These are phyloP conservation scores for Arrhopalites spinosus DNA, from an alignment of 2,888 invertebrate genomes.

Conservation along the genomic window DNA sequence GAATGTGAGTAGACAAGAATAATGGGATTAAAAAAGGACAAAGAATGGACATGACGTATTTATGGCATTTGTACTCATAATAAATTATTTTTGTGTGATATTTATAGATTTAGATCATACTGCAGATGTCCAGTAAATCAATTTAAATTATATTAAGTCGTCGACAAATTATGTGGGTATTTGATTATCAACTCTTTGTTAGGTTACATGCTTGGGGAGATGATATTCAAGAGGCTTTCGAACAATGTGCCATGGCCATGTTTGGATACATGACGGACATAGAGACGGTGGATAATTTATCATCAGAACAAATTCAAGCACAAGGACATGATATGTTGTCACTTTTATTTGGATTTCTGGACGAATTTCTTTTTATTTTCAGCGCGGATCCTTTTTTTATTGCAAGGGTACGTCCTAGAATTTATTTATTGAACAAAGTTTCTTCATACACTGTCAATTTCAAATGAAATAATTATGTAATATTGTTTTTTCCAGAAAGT, in stretches of 20 bases:
- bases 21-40: too few relatives aligned
- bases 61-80: neutral
- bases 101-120: constrained; percentile 91
- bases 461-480: constrained; percentile 19
- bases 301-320: constrained; percentile 79
- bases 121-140: constrained; percentile 96
- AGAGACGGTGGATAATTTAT: constrained; percentile 76
- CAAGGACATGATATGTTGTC: constrained; percentile 86
- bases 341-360: constrained; percentile 88
- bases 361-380: constrained; percentile 91
- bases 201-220: constrained; percentile 93
- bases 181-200: too few relatives aligned
- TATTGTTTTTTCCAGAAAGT: constrained; percentile 70
- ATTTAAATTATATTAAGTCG: neutral
- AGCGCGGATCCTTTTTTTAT: constrained; percentile 89
- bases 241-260: constrained; percentile 94
- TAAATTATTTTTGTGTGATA: neutral
- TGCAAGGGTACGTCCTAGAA: constrained; percentile 66
- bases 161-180: neutral
- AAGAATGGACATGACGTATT: too few relatives aligned
- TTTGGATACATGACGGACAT: constrained; percentile 97
- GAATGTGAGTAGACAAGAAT: constrained; percentile 53
- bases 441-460: too few relatives aligned
- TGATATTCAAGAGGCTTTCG: constrained; percentile 84
- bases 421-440: neutral